Percentiles rank a stretch among this genome's conserved stretches.
Conservation (phyloP, 2,797 vertebrate genomes). For the Lates japonicus region DNA sequence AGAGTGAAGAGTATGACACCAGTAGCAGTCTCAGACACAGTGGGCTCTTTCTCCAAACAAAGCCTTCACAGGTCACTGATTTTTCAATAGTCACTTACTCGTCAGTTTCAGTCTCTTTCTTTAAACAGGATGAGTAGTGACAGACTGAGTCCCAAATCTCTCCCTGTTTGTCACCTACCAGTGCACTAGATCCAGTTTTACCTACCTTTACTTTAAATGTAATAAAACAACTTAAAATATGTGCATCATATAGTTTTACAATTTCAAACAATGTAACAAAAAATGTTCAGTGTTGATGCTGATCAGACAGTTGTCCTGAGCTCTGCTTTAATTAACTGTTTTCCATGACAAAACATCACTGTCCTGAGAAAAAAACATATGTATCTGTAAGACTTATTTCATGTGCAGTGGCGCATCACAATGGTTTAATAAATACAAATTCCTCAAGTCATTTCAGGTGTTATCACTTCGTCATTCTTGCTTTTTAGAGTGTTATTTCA, state of each 20-base stretch:
- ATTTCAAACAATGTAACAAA: background rate
- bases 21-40: constrained; percentile 23
- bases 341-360: background rate
- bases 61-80: constrained; percentile 19
- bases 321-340: too few species aligned
- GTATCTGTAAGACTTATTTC: too few species aligned
- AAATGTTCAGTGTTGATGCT: background rate
- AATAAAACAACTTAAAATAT: background rate
- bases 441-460: too few species aligned
- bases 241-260: background rate
- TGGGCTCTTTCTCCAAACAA: constrained; percentile 19
- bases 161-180: too few species aligned
- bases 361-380: too few species aligned
- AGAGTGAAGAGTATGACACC: background rate
- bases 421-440: too few species aligned
- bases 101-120: constrained; percentile 11
- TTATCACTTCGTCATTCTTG: too few species aligned
- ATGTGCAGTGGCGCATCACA: too few species aligned
- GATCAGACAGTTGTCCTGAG: too few species aligned
- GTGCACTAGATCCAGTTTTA: background rate
- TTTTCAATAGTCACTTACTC: constrained; percentile 17
- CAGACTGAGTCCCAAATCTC: background rate
- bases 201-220: background rate
- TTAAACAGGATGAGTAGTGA: background rate
- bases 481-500: too few species aligned